Evolutionary conservation across 1,140 invertebrate species (phyloP).

Genomic region (Drosophila bocki): DNA sequence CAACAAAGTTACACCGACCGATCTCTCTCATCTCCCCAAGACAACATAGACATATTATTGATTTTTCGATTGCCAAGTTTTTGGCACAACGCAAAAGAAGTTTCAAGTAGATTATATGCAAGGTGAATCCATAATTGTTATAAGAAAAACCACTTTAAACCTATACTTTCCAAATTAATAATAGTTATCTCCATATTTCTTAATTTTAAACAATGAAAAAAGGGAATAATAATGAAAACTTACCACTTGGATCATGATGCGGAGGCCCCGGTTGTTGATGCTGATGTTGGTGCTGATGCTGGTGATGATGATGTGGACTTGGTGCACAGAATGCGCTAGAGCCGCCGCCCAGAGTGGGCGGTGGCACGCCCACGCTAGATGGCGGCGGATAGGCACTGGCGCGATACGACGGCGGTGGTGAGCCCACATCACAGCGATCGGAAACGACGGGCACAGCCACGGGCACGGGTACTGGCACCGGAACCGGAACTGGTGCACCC

Average conservation of each 20-base stretch:
- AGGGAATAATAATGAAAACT: conserved; percentile 27
- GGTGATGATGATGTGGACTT: conserved; percentile 75
- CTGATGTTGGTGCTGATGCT: conserved; percentile 57
- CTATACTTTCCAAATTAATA: neutral
- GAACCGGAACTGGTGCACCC: conserved; percentile 30
- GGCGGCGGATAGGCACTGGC: conserved; percentile 70
- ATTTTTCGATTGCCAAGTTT: conserved; percentile 20
- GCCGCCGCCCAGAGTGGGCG: conserved; percentile 69
- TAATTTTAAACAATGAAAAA: neutral
- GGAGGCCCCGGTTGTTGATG: conserved; percentile 53
- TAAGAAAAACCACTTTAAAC: too few species aligned
- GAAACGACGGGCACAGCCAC: conserved; percentile 37
- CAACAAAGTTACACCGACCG: neutral
- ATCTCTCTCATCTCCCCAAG: neutral
- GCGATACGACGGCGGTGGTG: conserved; percentile 78
- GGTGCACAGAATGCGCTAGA: conserved; percentile 81
- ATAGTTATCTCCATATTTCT: too few species aligned
- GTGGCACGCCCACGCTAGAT: conserved; percentile 43
- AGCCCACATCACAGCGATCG: conserved; percentile 77
- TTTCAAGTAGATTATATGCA: neutral
- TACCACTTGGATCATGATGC: conserved; percentile 81
- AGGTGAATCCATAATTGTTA: neutral
- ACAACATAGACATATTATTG: conserved; percentile 6
- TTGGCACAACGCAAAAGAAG: neutral
- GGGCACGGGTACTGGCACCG: conserved; percentile 29